Evolutionary conservation across 2,888 invertebrate genomes (phyloP), one percentile per base, ranked within the genome.

Genomic region (Troilus luridus): DNA sequence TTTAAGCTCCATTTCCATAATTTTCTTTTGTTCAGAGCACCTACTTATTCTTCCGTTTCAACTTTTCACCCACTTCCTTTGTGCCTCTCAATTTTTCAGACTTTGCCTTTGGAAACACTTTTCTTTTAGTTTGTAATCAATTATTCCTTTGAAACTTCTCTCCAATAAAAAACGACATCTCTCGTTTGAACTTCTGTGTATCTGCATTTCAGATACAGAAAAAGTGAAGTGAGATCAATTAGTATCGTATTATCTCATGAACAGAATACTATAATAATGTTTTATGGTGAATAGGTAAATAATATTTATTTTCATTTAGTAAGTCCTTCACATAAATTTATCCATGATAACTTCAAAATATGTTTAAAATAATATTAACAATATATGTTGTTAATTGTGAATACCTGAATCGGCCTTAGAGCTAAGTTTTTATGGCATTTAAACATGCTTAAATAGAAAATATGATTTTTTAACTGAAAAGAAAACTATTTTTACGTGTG

Each of bases 51-150:
- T 77, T 77, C 72, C 41, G 17, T 17, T 17, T 19, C 27, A 77
- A 27, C 72, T 77, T 77, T 77, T 17, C 72, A 72, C 27, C 24
- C 10, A 72, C 27, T 72, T 72, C 72, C 72, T 72, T 72, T 77
- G 41, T 77, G 6, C 41, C 41, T 41, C 27, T 77, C 72, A 41
- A 27, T 77, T 77, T 77, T 5, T 77, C 41, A 2, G 72, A 17
- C 72, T 77, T 77, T 41, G 41, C 41, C 27, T 41, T 77, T 27
- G 27, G 72, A 77, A 41, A 41, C 6, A 27, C 41, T 41, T 14
- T 77, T 77, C 17, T 41, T 77, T 41, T 77, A 17, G 72, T 19
- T 17, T 77, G 72, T 0, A 41, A 77, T 77, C 72, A 27, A 77
- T 77, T 77, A 77, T 41, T 41, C 41, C 8, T 10, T 41, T 41